These are phyloP conservation scores for Oncorhynchus keta DNA, from an alignment of 2,113 vertebrate genomes.

Conservation along the genomic window DNA sequence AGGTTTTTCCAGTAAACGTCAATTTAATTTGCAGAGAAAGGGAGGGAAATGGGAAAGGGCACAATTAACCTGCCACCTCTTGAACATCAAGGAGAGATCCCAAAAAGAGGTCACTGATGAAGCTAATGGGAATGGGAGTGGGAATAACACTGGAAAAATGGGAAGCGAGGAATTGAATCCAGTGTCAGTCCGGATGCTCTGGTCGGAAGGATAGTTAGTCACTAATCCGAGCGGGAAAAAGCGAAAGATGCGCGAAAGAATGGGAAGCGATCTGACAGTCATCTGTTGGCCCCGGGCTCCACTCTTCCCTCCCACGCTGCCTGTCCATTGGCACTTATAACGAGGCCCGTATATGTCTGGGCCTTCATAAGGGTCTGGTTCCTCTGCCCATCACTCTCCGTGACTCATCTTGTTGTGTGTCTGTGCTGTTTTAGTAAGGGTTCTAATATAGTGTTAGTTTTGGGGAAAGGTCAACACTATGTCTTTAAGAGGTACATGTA, in stretches of 20 bases:
- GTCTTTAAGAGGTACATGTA: too few relatives aligned
- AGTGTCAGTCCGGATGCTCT: not conserved
- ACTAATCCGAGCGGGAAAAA: not conserved
- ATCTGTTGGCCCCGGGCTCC: slow-evolving; percentile 52
- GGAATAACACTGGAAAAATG: slow-evolving; percentile 2
- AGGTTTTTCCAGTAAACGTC: not conserved
- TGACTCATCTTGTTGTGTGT: slow-evolving; percentile 30
- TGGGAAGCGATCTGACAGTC: slow-evolving; percentile 64
- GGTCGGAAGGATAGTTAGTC: not conserved
- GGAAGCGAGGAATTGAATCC: not conserved
- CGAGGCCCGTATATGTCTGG: slow-evolving; percentile 45
- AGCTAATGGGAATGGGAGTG: not conserved
- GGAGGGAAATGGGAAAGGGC: not conserved
- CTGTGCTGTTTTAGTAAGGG: not conserved
- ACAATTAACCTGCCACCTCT: not conserved
- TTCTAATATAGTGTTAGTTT: too few relatives aligned
- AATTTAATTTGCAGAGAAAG: not conserved
- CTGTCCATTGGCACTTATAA: slow-evolving; percentile 50
- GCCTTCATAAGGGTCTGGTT: slow-evolving; percentile 53
- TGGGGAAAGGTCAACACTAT: too few relatives aligned
- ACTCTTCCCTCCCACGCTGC: not conserved
- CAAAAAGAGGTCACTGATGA: not conserved
- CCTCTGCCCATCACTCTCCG: slow-evolving; percentile 40
- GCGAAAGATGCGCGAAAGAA: slow-evolving; percentile 6
- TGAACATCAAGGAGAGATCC: not conserved